A percentile compares a stretch with the other conserved stretches of the same genome.
phyloP scores from a whole-genome alignment of 1,140 invertebrate genomes.

The Trichonephila clavata region DNA sequence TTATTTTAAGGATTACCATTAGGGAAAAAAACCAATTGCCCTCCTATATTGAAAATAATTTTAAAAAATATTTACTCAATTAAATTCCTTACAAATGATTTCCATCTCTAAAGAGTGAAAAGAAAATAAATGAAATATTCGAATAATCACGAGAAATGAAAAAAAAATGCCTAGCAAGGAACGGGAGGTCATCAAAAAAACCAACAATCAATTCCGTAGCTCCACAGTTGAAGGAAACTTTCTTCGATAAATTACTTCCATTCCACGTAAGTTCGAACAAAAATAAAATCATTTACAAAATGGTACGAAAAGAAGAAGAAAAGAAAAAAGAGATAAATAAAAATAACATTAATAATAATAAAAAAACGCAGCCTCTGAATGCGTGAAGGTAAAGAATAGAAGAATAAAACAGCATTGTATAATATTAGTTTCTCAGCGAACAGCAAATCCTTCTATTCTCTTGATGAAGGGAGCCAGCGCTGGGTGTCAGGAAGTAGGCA shows the following conservation, averaged over 20 bases:
- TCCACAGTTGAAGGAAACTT: background rate
- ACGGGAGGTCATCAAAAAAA: too few relatives aligned
- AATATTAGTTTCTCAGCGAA: conserved; percentile 46
- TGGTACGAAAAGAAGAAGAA: too few relatives aligned
- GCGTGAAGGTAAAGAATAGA: conserved; percentile 1
- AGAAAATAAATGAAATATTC: too few relatives aligned
- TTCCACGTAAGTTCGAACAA: background rate
- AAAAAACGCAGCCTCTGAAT: background rate
- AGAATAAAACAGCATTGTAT: conserved; percentile 60
- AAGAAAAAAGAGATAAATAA: background rate
- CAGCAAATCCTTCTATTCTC: conserved; percentile 69
- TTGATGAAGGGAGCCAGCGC: background rate
- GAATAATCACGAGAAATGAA: too few relatives aligned
- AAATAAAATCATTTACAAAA: background rate
- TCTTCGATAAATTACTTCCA: background rate
- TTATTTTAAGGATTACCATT: too few relatives aligned
- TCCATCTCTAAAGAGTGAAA: too few relatives aligned
- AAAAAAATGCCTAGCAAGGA: too few relatives aligned
- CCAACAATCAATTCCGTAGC: too few relatives aligned
- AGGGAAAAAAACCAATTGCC: too few relatives aligned
- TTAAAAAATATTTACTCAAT: too few relatives aligned
- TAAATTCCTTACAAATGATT: too few relatives aligned
- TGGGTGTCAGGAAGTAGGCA: conserved; percentile 58
- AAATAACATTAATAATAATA: background rate
- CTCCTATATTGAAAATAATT: too few relatives aligned